Conservation (phyloP, 2,888 invertebrate species). For the Entomobrya proxima region DNA sequence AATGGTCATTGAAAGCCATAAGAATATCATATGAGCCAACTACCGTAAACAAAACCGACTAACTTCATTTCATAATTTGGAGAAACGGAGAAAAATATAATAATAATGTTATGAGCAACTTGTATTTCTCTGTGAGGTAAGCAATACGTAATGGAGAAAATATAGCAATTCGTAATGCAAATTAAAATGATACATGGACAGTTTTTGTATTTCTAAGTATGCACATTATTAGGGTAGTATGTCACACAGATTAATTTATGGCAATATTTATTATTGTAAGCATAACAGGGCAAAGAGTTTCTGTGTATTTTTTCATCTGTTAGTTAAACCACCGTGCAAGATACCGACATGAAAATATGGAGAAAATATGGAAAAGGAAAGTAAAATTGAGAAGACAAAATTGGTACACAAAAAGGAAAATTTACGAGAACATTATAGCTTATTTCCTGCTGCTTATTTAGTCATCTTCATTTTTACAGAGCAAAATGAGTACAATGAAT, state of each 20-base stretch:
- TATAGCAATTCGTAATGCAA: slow-evolving; percentile 6
- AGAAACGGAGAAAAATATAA: no score
- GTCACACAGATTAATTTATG: slow-evolving; percentile 21
- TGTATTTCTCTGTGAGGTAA: background rate
- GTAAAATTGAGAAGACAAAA: background rate
- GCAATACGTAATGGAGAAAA: background rate
- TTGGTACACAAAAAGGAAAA: background rate
- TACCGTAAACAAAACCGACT: background rate
- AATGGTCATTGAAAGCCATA: slow-evolving; percentile 47
- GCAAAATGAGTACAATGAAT: background rate
- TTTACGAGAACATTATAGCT: background rate
- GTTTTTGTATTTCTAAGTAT: background rate
- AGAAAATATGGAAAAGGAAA: background rate
- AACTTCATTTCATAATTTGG: background rate
- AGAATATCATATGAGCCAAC: background rate
- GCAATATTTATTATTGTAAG: background rate
- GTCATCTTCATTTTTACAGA: background rate
- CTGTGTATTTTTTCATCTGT: background rate
- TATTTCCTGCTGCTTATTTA: background rate
- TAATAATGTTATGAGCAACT: background rate
- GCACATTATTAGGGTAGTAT: slow-evolving; percentile 9
- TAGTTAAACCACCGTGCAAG: no score
- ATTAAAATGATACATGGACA: slow-evolving; percentile 27
- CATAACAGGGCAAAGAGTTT: background rate
- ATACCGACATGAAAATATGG: background rate